Conservation (phyloP, 2,797 vertebrate species). For the Gorsachius magnificus region DNA sequence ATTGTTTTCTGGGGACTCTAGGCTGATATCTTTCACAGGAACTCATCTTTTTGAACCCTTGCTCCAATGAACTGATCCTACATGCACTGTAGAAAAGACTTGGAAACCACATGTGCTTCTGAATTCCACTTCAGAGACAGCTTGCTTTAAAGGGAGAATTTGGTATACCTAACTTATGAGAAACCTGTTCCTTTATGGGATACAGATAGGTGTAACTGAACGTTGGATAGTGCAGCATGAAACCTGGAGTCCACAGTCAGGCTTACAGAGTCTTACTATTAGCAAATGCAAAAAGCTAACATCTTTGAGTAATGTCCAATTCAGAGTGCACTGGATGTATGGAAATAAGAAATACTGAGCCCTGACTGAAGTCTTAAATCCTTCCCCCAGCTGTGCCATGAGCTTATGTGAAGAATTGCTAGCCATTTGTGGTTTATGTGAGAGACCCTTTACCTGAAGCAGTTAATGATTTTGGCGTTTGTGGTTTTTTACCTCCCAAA, state of each 20-base stretch:
- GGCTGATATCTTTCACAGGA: neutral
- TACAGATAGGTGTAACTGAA: neutral
- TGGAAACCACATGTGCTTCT: neutral
- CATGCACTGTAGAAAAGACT: neutral
- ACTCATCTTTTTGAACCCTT: neutral
- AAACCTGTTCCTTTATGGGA: neutral
- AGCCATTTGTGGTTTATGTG: neutral
- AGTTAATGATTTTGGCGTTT: neutral
- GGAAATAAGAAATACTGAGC: neutral
- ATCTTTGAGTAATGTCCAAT: neutral
- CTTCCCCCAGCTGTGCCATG: neutral
- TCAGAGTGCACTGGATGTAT: neutral
- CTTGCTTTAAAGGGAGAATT: neutral
- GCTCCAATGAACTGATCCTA: neutral
- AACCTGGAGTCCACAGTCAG: neutral
- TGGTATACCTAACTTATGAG: neutral
- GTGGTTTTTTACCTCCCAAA: neutral
- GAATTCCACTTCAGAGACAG: neutral
- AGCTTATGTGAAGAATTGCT: neutral
- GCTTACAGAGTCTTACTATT: neutral
- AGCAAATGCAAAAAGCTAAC: neutral
- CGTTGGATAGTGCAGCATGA: neutral
- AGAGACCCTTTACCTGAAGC: neutral
- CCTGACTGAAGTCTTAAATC: neutral
- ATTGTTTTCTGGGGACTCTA: neutral